These are phyloP conservation scores for Trissolcus japonicus DNA, from an alignment of 2,888 invertebrate genomes.

Conservation along the genomic window DNA sequence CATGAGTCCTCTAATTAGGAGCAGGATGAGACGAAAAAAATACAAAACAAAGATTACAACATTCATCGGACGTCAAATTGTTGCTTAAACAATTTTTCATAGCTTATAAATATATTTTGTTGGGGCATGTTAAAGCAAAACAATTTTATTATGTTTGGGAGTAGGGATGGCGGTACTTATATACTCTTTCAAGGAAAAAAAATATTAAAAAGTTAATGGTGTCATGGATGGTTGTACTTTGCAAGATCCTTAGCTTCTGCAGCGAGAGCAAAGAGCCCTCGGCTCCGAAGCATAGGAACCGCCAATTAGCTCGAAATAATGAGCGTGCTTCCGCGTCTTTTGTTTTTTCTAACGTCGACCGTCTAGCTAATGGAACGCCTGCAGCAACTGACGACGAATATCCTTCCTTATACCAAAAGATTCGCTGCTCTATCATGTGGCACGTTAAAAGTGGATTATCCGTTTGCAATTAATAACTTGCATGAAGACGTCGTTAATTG, in stretches of 20 bases:
- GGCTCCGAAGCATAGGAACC: slow-evolving; percentile 71
- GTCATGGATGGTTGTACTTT: slow-evolving; percentile 54
- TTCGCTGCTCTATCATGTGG: slow-evolving; percentile 53
- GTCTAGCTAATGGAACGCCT: slow-evolving; percentile 69
- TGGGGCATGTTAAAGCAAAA: slow-evolving; percentile 2
- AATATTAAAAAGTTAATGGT: slow-evolving; percentile 50
- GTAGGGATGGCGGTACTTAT: slow-evolving; percentile 33
- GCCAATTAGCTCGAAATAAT: slow-evolving; percentile 77
- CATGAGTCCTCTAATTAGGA: too few species aligned
- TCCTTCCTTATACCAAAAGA: slow-evolving; percentile 44
- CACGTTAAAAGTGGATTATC: slow-evolving; percentile 58
- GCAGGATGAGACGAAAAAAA: too few species aligned
- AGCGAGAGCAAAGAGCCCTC: slow-evolving; percentile 49
- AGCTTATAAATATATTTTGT: too few species aligned
- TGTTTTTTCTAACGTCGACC: slow-evolving; percentile 72
- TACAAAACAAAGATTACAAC: background rate
- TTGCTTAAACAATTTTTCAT: too few species aligned
- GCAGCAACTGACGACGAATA: slow-evolving; percentile 63
- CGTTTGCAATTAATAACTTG: slow-evolving; percentile 55
- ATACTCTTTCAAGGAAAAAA: slow-evolving; percentile 3
- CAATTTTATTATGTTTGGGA: slow-evolving; percentile 32
- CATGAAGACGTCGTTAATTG: slow-evolving; percentile 47
- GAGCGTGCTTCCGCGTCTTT: slow-evolving; percentile 75
- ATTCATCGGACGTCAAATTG: background rate
- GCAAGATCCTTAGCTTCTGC: slow-evolving; percentile 54